Conservation (phyloP, 2,888 invertebrate species). For the Eremobia ochroleuca region DNA sequence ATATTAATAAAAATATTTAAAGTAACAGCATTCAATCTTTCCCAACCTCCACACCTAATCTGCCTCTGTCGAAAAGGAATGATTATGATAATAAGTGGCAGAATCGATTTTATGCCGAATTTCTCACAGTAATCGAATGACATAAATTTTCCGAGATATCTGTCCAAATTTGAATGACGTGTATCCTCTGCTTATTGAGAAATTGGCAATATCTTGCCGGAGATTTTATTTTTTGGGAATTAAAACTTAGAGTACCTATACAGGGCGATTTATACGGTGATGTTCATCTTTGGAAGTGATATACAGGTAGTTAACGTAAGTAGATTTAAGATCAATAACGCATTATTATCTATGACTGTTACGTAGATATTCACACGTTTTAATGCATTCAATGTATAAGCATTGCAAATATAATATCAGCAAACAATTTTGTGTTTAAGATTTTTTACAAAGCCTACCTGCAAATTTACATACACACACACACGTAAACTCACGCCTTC, state of each 20-base stretch:
- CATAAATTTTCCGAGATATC: constrained; percentile 57
- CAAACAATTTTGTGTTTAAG: background rate
- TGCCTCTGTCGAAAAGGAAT: constrained; percentile 46
- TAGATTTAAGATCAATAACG: background rate
- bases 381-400: background rate
- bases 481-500: background rate
- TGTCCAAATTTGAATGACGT: constrained; percentile 60
- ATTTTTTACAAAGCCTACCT: background rate
- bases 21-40: constrained; percentile 33
- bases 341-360: too few relatives aligned
- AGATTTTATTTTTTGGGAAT: constrained; percentile 11
- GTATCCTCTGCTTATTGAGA: constrained; percentile 35
- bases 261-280: background rate
- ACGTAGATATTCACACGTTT: too few relatives aligned
- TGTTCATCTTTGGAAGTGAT: background rate
- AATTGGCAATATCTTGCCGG: constrained; percentile 36
- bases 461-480: too few relatives aligned
- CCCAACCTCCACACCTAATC: constrained; percentile 25
- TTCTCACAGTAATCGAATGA: constrained; percentile 64
- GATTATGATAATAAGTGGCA: constrained; percentile 65
- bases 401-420: background rate
- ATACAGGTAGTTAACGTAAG: too few relatives aligned
- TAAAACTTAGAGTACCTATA: background rate
- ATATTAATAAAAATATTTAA: constrained; percentile 20
- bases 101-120: constrained; percentile 65